Evolutionary conservation across 1,140 invertebrate species (phyloP), one percentile per base, ranked within the genome.

Genomic region (Oryctes rhinoceros): DNA sequence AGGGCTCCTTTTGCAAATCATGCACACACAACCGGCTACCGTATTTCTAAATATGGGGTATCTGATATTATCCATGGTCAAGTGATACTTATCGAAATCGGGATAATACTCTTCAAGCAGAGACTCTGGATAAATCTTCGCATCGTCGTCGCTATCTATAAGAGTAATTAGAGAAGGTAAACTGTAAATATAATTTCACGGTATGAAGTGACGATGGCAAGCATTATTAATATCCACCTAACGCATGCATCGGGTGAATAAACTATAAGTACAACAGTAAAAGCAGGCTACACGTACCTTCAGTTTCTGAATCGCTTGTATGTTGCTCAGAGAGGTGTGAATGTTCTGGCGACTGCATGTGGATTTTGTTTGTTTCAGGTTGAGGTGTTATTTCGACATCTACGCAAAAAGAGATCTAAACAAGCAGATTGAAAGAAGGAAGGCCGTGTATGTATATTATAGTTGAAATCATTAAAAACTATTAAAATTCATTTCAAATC

Each of bases 21-120:
- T 59, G 39, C 49, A 74, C 18, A 48, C 47, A 10, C 9, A 30
- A 20, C 13, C 67, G 48, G 78, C 74, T 75, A 67, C 2, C 53
- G 77, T 39, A 76, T 74, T 24, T 65, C n/a, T 20, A 77, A 81
- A 30, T 35, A 78, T 59, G 59, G 75, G 78, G 47, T 53, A 78
- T n/a, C 15, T 5, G 76, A 85, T 59, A 15, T 44, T 24, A 18
- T 71, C 44, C 3, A 89, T 89, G 15, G 18, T 67, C 13, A 18
- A 5, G 20, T 67, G 1, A 24, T 67, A 35, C 18, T 67, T 67
- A 10, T 67, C 30, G 30, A 24, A 67, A 20, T 67, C 18, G 10
- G 30, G 20, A 24, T 67, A 67, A 13, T 11, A 35, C 24, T 67
- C 65, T 18, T 24, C 20, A 9, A 67, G 3, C 20, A 67, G 3